These are phyloP conservation scores for Watsonalla cultraria DNA, from an alignment of 2,888 invertebrate genomes.

Conservation along the genomic window DNA sequence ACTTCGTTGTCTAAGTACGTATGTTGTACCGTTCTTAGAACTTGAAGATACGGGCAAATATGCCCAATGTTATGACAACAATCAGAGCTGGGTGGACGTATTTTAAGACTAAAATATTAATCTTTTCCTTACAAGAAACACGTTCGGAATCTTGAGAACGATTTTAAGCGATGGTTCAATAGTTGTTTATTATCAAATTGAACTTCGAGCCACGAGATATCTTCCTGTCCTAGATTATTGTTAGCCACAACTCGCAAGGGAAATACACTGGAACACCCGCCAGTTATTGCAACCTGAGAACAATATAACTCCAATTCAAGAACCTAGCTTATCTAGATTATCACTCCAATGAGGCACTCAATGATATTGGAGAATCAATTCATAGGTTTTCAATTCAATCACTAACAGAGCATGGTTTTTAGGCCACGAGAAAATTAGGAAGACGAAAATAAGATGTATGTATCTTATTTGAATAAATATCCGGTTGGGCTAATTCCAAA, in stretches of 20 bases:
- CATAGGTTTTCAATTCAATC: not conserved
- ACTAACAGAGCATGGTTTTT: no score
- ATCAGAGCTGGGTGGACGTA: not conserved
- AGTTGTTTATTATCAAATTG: constrained; percentile 43
- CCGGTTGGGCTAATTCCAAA: not conserved
- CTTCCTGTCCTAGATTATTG: constrained; percentile 20
- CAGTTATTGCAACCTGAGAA: constrained; percentile 19
- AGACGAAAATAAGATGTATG: not conserved
- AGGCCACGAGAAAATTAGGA: no score
- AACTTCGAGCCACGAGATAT: constrained; percentile 25
- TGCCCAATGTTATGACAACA: not conserved
- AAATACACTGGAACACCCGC: constrained; percentile 42
- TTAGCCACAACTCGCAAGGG: constrained; percentile 35
- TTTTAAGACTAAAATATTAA: no score
- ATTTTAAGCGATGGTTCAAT: constrained; percentile 15
- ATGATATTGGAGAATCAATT: not conserved
- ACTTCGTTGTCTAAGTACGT: constrained; percentile 23
- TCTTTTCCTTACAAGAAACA: not conserved
- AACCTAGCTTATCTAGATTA: no score
- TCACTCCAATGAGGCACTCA: not conserved
- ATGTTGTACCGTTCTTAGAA: constrained; percentile 3
- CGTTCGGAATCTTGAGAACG: not conserved
- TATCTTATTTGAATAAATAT: not conserved
- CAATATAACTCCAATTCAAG: not conserved
- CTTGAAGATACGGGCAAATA: not conserved